phyloP scores from a whole-genome alignment of 2,888 invertebrate species.

The Ashinkailepas kermadecensis region DNA sequence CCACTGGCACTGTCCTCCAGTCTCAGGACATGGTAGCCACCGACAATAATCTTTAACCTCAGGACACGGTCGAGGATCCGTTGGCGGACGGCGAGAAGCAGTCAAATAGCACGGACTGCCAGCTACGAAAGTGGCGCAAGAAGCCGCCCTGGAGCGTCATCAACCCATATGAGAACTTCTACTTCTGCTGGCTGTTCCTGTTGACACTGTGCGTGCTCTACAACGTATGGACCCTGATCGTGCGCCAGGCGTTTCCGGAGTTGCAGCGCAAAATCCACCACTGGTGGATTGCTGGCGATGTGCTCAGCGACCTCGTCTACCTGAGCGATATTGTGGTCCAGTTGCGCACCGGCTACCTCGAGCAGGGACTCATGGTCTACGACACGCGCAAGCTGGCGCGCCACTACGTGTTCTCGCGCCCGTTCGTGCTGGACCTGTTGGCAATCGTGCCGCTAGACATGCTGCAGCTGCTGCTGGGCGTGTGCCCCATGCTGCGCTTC shows the following conservation, averaged over 20 bases:
- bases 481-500: conserved; percentile 44
- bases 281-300: conserved; percentile 54
- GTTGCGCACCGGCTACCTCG: conserved; percentile 86
- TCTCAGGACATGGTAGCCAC: too few species aligned
- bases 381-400: conserved; percentile 80
- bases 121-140: conserved; percentile 53
- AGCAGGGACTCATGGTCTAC: conserved; percentile 90
- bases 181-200: conserved; percentile 90
- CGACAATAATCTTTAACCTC: neutral
- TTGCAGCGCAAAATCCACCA: conserved; percentile 52
- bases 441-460: conserved; percentile 79
- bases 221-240: conserved; percentile 92
- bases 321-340: conserved; percentile 82
- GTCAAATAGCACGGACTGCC: conserved; percentile 26
- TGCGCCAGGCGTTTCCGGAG: conserved; percentile 88
- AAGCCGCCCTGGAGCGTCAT: conserved; percentile 71
- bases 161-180: conserved; percentile 91
- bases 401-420: conserved; percentile 75
- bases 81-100: conserved; percentile 30
- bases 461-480: conserved; percentile 58
- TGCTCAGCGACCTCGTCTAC: conserved; percentile 77
- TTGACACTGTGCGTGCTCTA: conserved; percentile 84
- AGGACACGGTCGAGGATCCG: conserved; percentile 33
- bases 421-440: conserved; percentile 74
- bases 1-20: too few species aligned